Percentiles rank a stretch among this genome's conserved stretches.
These are phyloP conservation scores for Ericerus pela DNA, from an alignment of 1,140 invertebrate species.

Conservation along the genomic window DNA sequence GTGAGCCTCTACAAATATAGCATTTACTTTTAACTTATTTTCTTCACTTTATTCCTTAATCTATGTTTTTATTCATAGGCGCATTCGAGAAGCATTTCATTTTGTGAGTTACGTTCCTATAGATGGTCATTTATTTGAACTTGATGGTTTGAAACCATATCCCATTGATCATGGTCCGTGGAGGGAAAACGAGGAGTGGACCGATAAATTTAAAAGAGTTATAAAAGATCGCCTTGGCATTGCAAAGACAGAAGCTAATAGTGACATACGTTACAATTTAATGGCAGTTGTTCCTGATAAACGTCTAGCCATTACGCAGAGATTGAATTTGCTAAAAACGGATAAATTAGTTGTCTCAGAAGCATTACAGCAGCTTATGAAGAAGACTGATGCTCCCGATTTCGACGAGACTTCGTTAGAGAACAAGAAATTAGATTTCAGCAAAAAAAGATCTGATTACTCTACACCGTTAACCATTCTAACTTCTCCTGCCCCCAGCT, in stretches of 20 bases:
- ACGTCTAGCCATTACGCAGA: conserved; percentile 69
- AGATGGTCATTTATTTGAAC: conserved; percentile 80
- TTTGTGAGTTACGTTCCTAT: conserved; percentile 97
- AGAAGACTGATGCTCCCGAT: too few relatives aligned
- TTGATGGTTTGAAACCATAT: conserved; percentile 90
- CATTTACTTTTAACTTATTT: too few relatives aligned
- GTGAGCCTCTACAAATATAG: conserved; percentile 16
- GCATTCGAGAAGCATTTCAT: conserved; percentile 87
- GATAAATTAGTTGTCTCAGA: conserved; percentile 82
- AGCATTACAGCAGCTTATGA: conserved; percentile 64
- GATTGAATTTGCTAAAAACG: conserved; percentile 70
- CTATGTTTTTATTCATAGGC: too few relatives aligned
- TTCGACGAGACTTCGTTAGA: too few relatives aligned
- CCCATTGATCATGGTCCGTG: conserved; percentile 94
- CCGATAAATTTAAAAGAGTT: conserved; percentile 83
- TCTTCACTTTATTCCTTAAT: too few relatives aligned
- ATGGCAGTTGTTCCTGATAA: conserved; percentile 96
- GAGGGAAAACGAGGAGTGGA: conserved; percentile 81
- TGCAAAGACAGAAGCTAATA: conserved; percentile 75
- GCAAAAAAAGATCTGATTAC: conserved; percentile 35
- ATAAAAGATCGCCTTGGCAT: conserved; percentile 76
- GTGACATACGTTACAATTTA: conserved; percentile 90
- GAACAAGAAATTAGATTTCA: too few relatives aligned
- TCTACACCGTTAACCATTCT: conserved; percentile 44
- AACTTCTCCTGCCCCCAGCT: conserved; percentile 30